Evolutionary conservation across 2,113 vertebrate species (phyloP).

Genomic region (Setophaga petechia): DNA sequence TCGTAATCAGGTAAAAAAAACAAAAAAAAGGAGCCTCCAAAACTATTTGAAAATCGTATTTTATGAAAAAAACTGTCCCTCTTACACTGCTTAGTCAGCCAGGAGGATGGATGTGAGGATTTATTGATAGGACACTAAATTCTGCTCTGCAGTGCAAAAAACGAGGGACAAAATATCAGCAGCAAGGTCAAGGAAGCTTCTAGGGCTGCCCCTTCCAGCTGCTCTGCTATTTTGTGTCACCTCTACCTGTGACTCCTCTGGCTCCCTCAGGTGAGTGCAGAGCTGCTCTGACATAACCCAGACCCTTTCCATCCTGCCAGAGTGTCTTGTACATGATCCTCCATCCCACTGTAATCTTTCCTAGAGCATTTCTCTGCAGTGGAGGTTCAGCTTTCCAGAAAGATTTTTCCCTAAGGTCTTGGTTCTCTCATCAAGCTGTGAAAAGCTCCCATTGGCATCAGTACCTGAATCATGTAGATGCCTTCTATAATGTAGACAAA

Average conservation of each 20-base stretch:
- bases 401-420: neutral
- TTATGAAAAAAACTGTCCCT: neutral
- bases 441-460: neutral
- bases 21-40: neutral
- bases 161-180: neutral
- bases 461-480: neutral
- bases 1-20: neutral
- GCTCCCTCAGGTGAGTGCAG: neutral
- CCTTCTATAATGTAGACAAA: neutral
- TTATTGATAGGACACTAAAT: neutral
- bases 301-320: neutral
- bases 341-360: neutral
- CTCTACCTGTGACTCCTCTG: neutral
- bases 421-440: neutral
- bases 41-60: neutral
- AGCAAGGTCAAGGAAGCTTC: neutral
- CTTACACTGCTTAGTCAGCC: neutral
- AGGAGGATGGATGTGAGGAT: neutral
- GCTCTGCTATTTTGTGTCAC: neutral
- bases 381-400: neutral
- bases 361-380: neutral
- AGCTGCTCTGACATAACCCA: neutral
- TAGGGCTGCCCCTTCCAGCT: neutral
- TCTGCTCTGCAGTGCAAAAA: neutral
- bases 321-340: neutral